A percentile compares a stretch with the other conserved stretches of the same genome.
phyloP scores from a whole-genome alignment of 2,888 invertebrate genomes.

The Drosophila tanythrix region DNA sequence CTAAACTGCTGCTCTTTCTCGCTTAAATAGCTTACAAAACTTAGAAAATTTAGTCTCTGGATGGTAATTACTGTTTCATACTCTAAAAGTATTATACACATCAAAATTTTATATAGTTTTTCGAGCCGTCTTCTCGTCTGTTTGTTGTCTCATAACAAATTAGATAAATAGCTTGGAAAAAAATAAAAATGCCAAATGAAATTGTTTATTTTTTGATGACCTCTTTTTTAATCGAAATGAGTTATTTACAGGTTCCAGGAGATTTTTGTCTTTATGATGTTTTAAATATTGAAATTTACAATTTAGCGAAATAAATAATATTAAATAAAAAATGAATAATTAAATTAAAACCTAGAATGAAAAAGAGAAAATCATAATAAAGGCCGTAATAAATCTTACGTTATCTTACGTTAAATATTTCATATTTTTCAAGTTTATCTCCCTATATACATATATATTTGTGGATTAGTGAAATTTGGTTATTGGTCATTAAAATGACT shows the following conservation, averaged over 20 bases:
- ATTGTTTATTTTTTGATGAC: neutral
- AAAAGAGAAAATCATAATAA: too few species aligned
- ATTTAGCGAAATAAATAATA: neutral
- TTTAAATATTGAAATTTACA: neutral
- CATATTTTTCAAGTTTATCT: neutral
- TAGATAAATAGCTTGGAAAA: neutral
- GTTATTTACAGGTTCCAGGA: neutral
- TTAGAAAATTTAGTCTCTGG: neutral
- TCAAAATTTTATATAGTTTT: too few species aligned
- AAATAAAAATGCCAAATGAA: neutral
- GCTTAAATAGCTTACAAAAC: neutral
- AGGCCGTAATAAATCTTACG: too few species aligned
- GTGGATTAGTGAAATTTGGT: constrained; percentile 20
- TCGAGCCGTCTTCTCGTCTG: too few species aligned
- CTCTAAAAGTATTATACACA: too few species aligned
- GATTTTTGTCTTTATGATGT: neutral
- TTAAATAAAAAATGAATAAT: neutral
- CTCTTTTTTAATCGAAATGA: neutral
- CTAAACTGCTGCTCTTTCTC: neutral
- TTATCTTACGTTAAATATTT: too few species aligned
- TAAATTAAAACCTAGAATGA: neutral
- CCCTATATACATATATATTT: neutral
- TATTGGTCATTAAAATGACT: constrained; percentile 37
- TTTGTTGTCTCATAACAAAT: neutral
- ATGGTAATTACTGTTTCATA: neutral